Base-by-base conservation (phyloP, 2,113 vertebrate species). In the Melanostigma gelatinosum region DNA sequence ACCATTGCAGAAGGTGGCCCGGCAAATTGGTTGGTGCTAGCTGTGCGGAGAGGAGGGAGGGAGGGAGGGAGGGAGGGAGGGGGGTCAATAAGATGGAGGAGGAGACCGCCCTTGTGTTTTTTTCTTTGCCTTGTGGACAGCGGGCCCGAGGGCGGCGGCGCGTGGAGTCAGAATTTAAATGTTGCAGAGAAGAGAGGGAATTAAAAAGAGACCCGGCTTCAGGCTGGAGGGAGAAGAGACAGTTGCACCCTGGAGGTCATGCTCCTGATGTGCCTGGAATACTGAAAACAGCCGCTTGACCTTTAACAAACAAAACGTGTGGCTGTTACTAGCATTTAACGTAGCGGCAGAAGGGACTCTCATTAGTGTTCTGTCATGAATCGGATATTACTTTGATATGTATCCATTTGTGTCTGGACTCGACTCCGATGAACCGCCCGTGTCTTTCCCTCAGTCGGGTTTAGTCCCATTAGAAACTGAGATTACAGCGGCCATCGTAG, bases 21-120 rank as follows among this genome's bases (percentile, higher is more conserved):
- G 2, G 83, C 74, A 88, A 91, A 88, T 85, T 82, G 80, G 75
- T 84, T 67, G 73, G 84, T 62, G n/a, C 34, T 32, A 4, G 32
- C 63, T 34, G 34, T 5, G 34, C 0, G 4, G 34, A 34, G 34
- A 29, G 2, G 34, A 29, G 2, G 27, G 27, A 29, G 34, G 34
- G 34, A 6, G 34, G 32, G 4, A 24, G 24, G 24, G 24, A 24
- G 24, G 24, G 24, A 24, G 24, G 24, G 24, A 1, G 24, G 46
- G 68, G 80, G 77, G 82, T 83, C 85, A 91, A 90, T 85, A 88
- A 83, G 87, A 85, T 77, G 83, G 82, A 91, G 48, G 78, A 79
- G 83, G 66, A 60, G 57, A 32, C 13, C 70, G 48, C 55, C 4
- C 1, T n/a, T 55, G 22, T 55, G 22, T 55, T 24, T 55, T 54